Base-by-base conservation (phyloP, 1,140 invertebrate species). In the Drosophila takahashii region DNA sequence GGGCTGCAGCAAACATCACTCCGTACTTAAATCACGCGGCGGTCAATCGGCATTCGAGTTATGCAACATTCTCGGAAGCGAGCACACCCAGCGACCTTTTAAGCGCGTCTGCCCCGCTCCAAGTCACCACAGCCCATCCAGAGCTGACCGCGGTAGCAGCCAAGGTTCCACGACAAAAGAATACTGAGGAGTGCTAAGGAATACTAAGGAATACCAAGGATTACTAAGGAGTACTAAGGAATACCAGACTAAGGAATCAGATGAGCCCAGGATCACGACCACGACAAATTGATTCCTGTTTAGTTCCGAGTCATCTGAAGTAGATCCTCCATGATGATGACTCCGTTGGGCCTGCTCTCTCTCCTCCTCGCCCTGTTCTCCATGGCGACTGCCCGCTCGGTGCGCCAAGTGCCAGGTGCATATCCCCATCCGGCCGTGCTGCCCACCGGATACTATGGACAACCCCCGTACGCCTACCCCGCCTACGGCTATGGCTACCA, bases 61-160 rank as follows among this genome's bases (percentile, higher is more conserved):
- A 79, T 79, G 80, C 86, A 79, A 81, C 67, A 79, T 62, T 81
- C 72, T 73, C 85, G 67, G 52, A 72, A 53, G 50, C 77, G 56
- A 54, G 26, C 37, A 32, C 51, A 32, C 47, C 61, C 81, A 65
- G 48, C 61, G 76, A 66, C 61, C 72, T 79, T 91, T 92, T 79
- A 79, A 87, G 48, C 73, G 70, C 48, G 54, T 54, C 42, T 75
- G 62, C 18, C 62, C 61, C 67, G 59, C 54, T 80, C 11, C 22
- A 72, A 83, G 18, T 15, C 57, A 77, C 50, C 72, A 81, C 22
- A 61, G 29, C 15, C 69, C 42, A 47, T 22, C 54, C 41, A 67
- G 42, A 75, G 32, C 51, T 32, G 44, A 64, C 18, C 59, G 76
- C 76, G 54, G 15, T 64, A 18, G 15, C 44, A 66, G 42, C 44